A percentile compares a stretch with the other conserved stretches of the same genome.
Conservation (phyloP, 2,113 vertebrate genomes). For the Neomonachus schauinslandi region DNA sequence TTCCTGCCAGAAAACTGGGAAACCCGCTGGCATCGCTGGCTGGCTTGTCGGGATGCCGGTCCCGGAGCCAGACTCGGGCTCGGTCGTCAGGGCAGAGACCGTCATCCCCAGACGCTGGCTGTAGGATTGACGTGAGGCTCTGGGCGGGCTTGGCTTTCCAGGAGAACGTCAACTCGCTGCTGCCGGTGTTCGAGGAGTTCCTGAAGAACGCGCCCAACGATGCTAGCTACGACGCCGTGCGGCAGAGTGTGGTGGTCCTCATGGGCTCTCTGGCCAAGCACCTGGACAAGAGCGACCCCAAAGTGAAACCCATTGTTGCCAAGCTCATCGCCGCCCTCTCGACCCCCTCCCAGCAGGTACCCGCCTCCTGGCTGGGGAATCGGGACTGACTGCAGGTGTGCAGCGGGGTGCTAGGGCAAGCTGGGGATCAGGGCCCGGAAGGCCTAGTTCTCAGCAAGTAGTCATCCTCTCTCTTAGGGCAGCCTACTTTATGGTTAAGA, state of each 20-base stretch:
- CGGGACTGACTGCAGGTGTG: not conserved
- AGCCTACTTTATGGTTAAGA: not conserved
- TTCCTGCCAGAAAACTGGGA: not conserved
- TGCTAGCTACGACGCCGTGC: conserved; percentile 97
- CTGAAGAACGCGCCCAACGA: conserved; percentile 97
- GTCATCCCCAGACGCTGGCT: accelerated
- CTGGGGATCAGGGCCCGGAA: not conserved
- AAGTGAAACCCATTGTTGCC: conserved; percentile 98
- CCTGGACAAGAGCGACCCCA: conserved; percentile 98
- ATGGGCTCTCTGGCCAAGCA: conserved; percentile 99
- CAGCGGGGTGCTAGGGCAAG: not conserved
- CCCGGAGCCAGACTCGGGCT: not conserved
- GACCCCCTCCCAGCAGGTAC: conserved; percentile 97
- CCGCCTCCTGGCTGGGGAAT: not conserved
- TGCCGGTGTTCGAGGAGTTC: conserved; percentile 99
- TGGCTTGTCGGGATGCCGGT: not conserved
- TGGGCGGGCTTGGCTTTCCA: conserved; percentile 82
- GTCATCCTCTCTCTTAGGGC: not conserved
- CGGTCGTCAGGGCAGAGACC: not conserved
- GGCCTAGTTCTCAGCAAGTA: not conserved
- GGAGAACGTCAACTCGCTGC: conserved; percentile 97
- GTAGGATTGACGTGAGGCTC: not conserved
- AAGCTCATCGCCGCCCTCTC: conserved; percentile 98
- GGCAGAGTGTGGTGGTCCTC: conserved; percentile 98
- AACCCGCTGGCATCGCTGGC: not conserved